Percentiles rank a stretch among this genome's conserved stretches.
These are phyloP conservation scores for Rhagologus leucostigma DNA, from an alignment of 2,113 vertebrate species.

Conservation along the genomic window DNA sequence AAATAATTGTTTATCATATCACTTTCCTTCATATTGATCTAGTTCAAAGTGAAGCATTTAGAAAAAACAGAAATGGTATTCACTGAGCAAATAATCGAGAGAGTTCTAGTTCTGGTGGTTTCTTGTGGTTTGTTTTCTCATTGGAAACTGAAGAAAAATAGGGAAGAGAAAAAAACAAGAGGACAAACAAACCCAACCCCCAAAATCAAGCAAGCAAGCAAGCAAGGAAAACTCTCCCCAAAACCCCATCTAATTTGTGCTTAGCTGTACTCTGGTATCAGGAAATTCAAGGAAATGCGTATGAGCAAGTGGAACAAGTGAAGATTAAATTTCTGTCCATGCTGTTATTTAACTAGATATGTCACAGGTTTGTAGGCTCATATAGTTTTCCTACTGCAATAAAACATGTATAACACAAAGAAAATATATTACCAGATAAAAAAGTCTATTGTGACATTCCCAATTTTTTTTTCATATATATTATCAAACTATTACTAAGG, in stretches of 20 bases:
- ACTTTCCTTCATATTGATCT: background rate
- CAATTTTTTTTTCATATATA: background rate
- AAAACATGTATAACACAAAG: background rate
- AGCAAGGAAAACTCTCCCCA: background rate
- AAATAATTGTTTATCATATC: background rate
- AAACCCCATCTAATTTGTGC: background rate
- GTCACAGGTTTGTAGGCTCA: background rate
- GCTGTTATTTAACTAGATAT: background rate
- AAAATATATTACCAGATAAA: background rate
- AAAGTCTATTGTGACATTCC: background rate
- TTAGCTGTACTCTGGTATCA: background rate
- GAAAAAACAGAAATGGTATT: background rate
- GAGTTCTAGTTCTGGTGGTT: background rate
- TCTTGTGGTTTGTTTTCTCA: background rate
- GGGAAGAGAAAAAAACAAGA: background rate
- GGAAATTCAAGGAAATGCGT: background rate
- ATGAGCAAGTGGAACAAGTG: background rate
- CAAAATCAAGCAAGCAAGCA: background rate
- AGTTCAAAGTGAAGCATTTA: background rate
- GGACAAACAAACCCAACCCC: fast-evolving
- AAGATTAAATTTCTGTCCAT: background rate
- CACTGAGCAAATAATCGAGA: background rate
- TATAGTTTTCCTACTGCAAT: background rate
- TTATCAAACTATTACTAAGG: background rate
- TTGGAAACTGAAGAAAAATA: background rate